phyloP scores from a whole-genome alignment of 2,797 vertebrate genomes.

The Vireo griseus region DNA sequence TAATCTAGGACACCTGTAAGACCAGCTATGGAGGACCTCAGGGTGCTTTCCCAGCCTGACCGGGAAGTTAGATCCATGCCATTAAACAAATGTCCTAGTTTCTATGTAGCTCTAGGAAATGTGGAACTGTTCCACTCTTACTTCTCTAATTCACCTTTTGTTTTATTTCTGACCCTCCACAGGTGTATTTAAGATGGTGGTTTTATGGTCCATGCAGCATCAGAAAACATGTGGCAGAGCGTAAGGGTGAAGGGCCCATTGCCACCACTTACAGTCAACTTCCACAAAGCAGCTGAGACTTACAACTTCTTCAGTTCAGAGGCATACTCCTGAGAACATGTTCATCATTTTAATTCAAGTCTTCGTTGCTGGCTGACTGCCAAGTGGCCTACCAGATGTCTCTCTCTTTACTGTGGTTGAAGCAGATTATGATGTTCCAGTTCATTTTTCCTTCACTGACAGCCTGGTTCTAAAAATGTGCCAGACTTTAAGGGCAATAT shows the following conservation, averaged over 20 bases:
- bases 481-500: constrained; percentile 66
- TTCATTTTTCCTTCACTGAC: constrained; percentile 74
- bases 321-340: constrained; percentile 72
- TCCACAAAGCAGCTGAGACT: constrained; percentile 63
- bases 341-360: constrained; percentile 80
- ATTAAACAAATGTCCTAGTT: neutral
- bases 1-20: constrained; percentile 16
- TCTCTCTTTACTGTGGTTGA: constrained; percentile 71
- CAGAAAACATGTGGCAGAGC: neutral
- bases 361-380: constrained; percentile 75
- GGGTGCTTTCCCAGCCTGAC: neutral
- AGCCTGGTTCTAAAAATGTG: constrained; percentile 71
- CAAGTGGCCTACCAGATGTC: constrained; percentile 79
- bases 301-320: constrained; percentile 66
- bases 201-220: neutral
- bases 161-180: neutral
- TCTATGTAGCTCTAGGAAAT: neutral
- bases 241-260: neutral
- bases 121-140: neutral
- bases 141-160: neutral
- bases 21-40: neutral
- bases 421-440: constrained; percentile 75
- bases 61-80: neutral
- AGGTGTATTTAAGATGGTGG: neutral
- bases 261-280: constrained; percentile 33